Conservation (phyloP, 2,113 vertebrate genomes). For the Sterrhoptilus dennistouni region DNA sequence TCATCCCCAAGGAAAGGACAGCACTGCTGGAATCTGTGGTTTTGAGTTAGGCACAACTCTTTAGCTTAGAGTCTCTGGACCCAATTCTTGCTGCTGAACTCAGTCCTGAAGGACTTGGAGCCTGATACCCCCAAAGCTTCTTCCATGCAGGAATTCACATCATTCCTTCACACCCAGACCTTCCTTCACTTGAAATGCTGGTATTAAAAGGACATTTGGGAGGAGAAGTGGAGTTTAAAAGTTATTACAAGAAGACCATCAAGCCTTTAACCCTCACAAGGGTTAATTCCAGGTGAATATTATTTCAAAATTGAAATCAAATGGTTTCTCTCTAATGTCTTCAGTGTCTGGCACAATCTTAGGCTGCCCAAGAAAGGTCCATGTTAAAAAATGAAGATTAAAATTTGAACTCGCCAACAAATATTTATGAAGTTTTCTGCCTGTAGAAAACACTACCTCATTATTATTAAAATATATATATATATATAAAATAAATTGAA, state of each 20-base stretch:
- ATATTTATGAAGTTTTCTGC: not conserved
- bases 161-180: not conserved
- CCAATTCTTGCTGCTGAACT: not conserved
- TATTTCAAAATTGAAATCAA: not conserved
- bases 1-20: not conserved
- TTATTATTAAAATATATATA: not conserved
- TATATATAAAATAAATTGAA: not conserved
- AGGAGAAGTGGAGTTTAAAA: not conserved
- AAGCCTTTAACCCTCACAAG: not conserved
- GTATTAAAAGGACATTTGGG: not conserved
- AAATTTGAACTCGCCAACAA: not conserved
- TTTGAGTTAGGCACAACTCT: rapidly evolving
- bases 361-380: not conserved
- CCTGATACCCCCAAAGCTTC: not conserved
- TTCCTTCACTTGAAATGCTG: not conserved
- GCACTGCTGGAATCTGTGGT: not conserved
- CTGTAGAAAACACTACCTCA: not conserved
- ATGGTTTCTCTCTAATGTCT: not conserved
- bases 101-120: not conserved
- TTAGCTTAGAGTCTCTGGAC: not conserved
- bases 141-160: not conserved
- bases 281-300: not conserved
- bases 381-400: not conserved
- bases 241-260: not conserved
- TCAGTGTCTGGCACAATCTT: not conserved